These are phyloP conservation scores for Atrichornis clamosus DNA, from an alignment of 2,113 vertebrate species.

Conservation along the genomic window DNA sequence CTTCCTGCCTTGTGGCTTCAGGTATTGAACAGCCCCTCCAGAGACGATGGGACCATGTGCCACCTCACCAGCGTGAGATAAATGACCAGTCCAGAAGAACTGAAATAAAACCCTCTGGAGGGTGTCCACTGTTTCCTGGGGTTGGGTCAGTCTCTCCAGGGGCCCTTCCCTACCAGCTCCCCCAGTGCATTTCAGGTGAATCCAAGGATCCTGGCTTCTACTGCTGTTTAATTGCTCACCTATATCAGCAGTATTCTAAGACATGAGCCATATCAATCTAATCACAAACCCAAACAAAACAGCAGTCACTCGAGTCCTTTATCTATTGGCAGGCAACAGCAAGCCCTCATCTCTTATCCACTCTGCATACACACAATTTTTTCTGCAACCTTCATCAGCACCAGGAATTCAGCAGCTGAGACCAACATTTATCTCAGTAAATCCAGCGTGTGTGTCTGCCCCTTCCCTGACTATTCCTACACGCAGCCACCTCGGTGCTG, in stretches of 20 bases:
- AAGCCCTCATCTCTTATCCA: neutral
- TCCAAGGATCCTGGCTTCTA: neutral
- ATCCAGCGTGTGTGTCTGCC: neutral
- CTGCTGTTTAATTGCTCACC: neutral
- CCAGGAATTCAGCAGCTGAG: neutral
- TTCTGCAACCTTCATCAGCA: neutral
- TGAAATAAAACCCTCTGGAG: neutral
- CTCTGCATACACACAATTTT: neutral
- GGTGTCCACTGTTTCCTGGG: neutral
- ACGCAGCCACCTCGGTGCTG: neutral
- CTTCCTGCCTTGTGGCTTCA: neutral
- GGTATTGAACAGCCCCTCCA: neutral
- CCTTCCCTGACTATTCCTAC: neutral
- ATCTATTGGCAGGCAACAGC: neutral
- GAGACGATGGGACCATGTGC: neutral
- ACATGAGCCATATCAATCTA: neutral
- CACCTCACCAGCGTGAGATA: rapidly evolving
- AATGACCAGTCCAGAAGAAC: neutral
- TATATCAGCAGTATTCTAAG: neutral
- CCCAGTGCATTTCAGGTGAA: neutral
- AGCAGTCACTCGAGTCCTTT: neutral
- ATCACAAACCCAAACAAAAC: neutral
- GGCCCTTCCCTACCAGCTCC: neutral
- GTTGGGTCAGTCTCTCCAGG: neutral
- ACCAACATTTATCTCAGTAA: neutral